These are phyloP conservation scores for Atta cephalotes DNA, from an alignment of 1,140 invertebrate species.

Conservation along the genomic window DNA sequence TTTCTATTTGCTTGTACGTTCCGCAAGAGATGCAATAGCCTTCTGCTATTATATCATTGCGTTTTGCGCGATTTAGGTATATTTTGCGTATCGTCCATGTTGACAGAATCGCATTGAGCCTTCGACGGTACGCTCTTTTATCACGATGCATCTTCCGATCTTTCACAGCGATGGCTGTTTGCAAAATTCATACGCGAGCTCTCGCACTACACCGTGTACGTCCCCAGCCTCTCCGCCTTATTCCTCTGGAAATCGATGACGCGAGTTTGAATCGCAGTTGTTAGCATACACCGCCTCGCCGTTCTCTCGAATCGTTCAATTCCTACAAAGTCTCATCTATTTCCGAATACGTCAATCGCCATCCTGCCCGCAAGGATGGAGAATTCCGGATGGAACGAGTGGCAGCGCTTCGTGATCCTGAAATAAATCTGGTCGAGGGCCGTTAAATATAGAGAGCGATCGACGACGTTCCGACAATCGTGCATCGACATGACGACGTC, in stretches of 20 bases:
- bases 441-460: neutral
- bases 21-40: neutral
- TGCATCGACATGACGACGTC: neutral
- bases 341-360: slow-evolving; percentile 40
- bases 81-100: slow-evolving; percentile 29
- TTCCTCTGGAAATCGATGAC: slow-evolving; percentile 52
- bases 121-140: slow-evolving; percentile 24
- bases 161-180: slow-evolving; percentile 40
- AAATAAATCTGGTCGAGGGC: slow-evolving; percentile 39
- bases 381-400: neutral
- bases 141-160: slow-evolving; percentile 41
- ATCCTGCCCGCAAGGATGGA: slow-evolving; percentile 24
- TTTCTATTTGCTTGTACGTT: neutral
- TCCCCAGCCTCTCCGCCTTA: slow-evolving; percentile 21
- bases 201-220: slow-evolving; percentile 13
- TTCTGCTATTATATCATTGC: slow-evolving; percentile 7
- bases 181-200: slow-evolving; percentile 57
- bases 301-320: slow-evolving; percentile 51
- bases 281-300: slow-evolving; percentile 43
- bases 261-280: slow-evolving; percentile 52
- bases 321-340: slow-evolving; percentile 54
- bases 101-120: slow-evolving; percentile 30
- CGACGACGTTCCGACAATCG: neutral
- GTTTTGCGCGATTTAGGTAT: slow-evolving; percentile 14
- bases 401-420: slow-evolving; percentile 11